Percentiles rank a stretch among this genome's conserved stretches.
Evolutionary conservation across 2,797 vertebrate species (phyloP).

Genomic region (Eupleurogrammus muticus): DNA sequence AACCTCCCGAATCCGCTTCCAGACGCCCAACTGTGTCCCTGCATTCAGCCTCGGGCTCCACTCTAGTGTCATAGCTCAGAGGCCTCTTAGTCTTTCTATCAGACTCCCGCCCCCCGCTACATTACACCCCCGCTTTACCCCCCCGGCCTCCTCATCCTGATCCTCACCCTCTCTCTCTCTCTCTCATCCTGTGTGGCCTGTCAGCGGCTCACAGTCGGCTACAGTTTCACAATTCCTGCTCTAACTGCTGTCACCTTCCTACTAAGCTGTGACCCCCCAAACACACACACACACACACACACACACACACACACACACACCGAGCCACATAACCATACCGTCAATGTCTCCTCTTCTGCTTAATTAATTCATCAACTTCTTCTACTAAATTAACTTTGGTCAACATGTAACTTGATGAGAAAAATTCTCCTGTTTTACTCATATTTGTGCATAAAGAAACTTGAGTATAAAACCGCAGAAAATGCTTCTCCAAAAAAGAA

Average conservation of each 20-base stretch:
- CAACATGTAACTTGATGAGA: too few species aligned
- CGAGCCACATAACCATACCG: conserved; percentile 19
- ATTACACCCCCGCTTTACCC: conserved; percentile 11
- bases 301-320: conserved; percentile 9
- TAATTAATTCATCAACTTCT: too few species aligned
- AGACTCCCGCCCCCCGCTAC: conserved; percentile 47
- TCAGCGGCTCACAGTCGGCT: conserved; percentile 74
- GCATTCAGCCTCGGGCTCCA: conserved; percentile 49
- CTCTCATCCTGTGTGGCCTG: conserved; percentile 77
- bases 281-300: conserved; percentile 8
- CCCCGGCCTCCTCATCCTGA: conserved; percentile 57
- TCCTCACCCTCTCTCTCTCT: not conserved
- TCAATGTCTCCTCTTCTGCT: conserved; percentile 15
- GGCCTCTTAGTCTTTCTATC: conserved; percentile 9
- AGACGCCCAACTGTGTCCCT: conserved; percentile 3
- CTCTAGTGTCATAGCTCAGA: conserved; percentile 25
- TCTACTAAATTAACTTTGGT: too few species aligned
- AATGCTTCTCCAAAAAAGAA: too few species aligned
- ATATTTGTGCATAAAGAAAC: too few species aligned
- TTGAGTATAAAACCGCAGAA: too few species aligned
- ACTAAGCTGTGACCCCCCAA: conserved; percentile 34
- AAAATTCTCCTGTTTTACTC: too few species aligned
- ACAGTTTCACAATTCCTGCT: conserved; percentile 82
- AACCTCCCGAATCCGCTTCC: not conserved
- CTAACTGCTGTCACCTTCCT: conserved; percentile 82